Evolutionary conservation across 2,888 invertebrate species (phyloP).

Genomic region (Drosophila emarginata): DNA sequence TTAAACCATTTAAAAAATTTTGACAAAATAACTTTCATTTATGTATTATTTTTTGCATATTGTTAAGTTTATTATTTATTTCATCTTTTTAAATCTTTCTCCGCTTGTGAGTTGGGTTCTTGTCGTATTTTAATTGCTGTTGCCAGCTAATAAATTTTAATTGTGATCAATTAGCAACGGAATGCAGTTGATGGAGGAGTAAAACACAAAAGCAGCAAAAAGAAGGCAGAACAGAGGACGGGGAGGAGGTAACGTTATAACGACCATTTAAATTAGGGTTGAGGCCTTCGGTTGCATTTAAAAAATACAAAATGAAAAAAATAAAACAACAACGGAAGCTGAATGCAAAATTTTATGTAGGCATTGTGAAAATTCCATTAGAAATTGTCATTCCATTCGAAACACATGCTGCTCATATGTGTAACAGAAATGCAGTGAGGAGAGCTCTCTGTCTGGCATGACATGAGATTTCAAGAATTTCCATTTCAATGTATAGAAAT

Average conservation of each 20-base stretch:
- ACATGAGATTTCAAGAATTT: constrained; percentile 1
- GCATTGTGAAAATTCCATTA: constrained; percentile 49
- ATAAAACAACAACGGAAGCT: constrained; percentile 43
- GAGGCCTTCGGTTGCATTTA: constrained; percentile 52
- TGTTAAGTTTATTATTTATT: background rate
- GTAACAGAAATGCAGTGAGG: constrained; percentile 24
- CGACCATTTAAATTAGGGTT: constrained; percentile 51
- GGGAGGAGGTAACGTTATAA: constrained; percentile 16
- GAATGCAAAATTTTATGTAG: constrained; percentile 31
- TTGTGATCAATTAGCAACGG: constrained; percentile 74
- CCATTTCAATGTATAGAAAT: background rate
- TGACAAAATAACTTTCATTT: too few relatives aligned
- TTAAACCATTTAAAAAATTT: too few relatives aligned
- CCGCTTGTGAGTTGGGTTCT: constrained; percentile 21
- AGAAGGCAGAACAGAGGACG: background rate
- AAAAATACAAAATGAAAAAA: constrained; percentile 4
- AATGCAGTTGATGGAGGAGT: constrained; percentile 62
- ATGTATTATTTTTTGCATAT: too few relatives aligned
- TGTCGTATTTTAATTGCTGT: constrained; percentile 71
- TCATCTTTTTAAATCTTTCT: constrained; percentile 33
- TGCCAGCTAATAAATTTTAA: constrained; percentile 78
- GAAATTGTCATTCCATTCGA: constrained; percentile 29
- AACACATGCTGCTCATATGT: constrained; percentile 65
- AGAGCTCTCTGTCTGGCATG: background rate
- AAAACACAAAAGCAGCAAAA: constrained; percentile 1